phyloP scores from a whole-genome alignment of 2,113 vertebrate species.

The Falco punctatus region DNA sequence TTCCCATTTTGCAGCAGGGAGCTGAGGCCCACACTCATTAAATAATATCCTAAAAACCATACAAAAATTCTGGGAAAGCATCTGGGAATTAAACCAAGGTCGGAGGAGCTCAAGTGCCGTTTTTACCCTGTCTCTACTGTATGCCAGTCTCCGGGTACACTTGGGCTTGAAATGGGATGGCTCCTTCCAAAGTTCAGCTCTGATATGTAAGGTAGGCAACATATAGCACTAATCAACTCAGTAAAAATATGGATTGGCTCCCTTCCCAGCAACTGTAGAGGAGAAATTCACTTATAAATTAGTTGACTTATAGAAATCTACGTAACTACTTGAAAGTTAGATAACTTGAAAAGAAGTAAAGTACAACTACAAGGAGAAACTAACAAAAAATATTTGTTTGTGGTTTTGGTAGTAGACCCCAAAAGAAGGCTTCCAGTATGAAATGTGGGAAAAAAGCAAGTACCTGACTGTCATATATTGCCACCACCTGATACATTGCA shows the following conservation, averaged over 20 bases:
- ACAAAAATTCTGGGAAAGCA: neutral
- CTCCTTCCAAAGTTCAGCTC: neutral
- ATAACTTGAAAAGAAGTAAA: neutral
- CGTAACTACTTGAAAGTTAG: neutral
- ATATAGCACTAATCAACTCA: neutral
- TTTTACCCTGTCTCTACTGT: neutral
- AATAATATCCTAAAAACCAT: neutral
- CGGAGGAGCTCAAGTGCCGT: neutral
- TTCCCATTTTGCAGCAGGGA: neutral
- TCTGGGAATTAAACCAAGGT: neutral
- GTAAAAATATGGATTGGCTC: neutral
- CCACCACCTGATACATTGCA: neutral
- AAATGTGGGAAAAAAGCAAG: neutral
- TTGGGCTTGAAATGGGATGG: neutral
- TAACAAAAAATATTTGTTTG: neutral
- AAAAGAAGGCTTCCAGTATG: neutral
- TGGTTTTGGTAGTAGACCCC: neutral
- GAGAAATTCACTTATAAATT: neutral
- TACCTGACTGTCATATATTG: neutral
- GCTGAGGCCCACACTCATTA: neutral
- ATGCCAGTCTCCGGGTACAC: neutral
- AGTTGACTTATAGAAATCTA: neutral
- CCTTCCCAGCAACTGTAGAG: neutral
- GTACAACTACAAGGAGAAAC: neutral
- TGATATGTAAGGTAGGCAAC: neutral